A percentile compares a stretch with the other conserved stretches of the same genome.
phyloP scores from a whole-genome alignment of 2,113 vertebrate species.

The Apeltes quadracus region DNA sequence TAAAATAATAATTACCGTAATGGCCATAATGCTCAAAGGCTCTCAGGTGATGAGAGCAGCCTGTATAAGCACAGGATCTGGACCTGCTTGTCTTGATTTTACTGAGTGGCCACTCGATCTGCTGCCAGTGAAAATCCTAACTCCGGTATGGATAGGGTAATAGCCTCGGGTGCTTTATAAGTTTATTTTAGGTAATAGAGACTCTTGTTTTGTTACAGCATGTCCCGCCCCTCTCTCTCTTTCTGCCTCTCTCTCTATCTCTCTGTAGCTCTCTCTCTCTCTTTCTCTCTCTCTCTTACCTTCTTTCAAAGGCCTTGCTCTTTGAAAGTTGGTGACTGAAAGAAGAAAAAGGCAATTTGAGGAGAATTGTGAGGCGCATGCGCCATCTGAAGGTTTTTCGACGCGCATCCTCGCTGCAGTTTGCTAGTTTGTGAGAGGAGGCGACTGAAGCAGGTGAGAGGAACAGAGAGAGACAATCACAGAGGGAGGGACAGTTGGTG shows the following conservation, averaged over 20 bases:
- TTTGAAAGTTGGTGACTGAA: slow-evolving; percentile 75
- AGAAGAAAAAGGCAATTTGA: slow-evolving; percentile 72
- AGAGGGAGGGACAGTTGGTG: slow-evolving; percentile 44
- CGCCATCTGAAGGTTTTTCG: slow-evolving; percentile 73
- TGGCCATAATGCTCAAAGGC: slow-evolving; percentile 52
- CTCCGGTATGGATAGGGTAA: slow-evolving; percentile 84
- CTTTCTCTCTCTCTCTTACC: slow-evolving; percentile 66
- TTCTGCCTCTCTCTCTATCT: slow-evolving; percentile 8
- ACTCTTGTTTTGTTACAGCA: slow-evolving; percentile 86
- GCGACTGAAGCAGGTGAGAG: slow-evolving; percentile 79
- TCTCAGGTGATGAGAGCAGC: slow-evolving; percentile 72
- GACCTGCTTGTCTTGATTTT: slow-evolving; percentile 73
- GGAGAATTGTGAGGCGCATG: slow-evolving; percentile 85
- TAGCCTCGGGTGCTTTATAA: slow-evolving; percentile 87
- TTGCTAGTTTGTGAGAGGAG: slow-evolving; percentile 67
- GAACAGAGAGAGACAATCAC: slow-evolving; percentile 60
- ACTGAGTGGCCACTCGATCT: slow-evolving; percentile 73
- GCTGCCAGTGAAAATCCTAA: slow-evolving; percentile 75
- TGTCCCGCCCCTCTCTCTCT: slow-evolving; percentile 75
- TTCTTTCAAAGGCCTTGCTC: slow-evolving; percentile 62
- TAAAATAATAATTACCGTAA: slow-evolving; percentile 71
- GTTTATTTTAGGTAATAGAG: slow-evolving; percentile 92
- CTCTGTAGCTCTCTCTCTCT: slow-evolving; percentile 50
- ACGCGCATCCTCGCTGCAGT: slow-evolving; percentile 67
- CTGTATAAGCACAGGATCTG: slow-evolving; percentile 68